phyloP scores from a whole-genome alignment of 2,888 invertebrate genomes.

The Ophion ellenae region DNA sequence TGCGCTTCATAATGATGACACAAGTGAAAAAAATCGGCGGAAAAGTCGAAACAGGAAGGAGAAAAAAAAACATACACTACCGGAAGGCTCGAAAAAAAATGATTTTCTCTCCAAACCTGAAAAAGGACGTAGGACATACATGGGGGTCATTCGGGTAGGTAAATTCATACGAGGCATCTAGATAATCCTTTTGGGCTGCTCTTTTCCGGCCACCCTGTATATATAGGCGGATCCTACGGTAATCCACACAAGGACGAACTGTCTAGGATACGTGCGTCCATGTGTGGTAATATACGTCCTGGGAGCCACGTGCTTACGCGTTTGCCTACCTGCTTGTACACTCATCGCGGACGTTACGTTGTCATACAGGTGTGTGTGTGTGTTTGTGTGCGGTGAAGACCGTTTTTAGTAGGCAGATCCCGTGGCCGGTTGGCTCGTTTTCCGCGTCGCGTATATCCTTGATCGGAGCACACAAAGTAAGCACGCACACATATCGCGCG shows the following conservation, averaged over 20 bases:
- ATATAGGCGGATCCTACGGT: constrained; percentile 51
- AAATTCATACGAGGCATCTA: too few species aligned
- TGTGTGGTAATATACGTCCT: neutral
- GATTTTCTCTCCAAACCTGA: too few species aligned
- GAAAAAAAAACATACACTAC: too few species aligned
- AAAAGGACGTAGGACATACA: too few species aligned
- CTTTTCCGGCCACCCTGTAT: neutral
- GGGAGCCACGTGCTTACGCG: constrained; percentile 56
- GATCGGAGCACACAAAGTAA: constrained; percentile 33
- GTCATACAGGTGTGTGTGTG: constrained; percentile 10
- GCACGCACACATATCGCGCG: constrained; percentile 15
- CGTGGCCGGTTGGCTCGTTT: constrained; percentile 59
- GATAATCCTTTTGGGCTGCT: neutral
- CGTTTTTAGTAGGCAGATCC: constrained; percentile 62
- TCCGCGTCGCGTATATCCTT: constrained; percentile 57
- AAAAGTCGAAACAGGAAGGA: too few species aligned
- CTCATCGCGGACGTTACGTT: constrained; percentile 33
- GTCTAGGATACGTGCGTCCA: constrained; percentile 27
- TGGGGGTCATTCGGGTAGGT: too few species aligned
- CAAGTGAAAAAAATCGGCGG: too few species aligned
- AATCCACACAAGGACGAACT: constrained; percentile 49
- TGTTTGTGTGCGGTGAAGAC: constrained; percentile 7
- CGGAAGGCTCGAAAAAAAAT: too few species aligned
- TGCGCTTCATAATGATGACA: too few species aligned
- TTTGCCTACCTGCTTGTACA: constrained; percentile 49